Percentiles rank a stretch among this genome's conserved stretches.
phyloP scores from a whole-genome alignment of 2,888 invertebrate genomes.

The Allophyes oxyacanthae region DNA sequence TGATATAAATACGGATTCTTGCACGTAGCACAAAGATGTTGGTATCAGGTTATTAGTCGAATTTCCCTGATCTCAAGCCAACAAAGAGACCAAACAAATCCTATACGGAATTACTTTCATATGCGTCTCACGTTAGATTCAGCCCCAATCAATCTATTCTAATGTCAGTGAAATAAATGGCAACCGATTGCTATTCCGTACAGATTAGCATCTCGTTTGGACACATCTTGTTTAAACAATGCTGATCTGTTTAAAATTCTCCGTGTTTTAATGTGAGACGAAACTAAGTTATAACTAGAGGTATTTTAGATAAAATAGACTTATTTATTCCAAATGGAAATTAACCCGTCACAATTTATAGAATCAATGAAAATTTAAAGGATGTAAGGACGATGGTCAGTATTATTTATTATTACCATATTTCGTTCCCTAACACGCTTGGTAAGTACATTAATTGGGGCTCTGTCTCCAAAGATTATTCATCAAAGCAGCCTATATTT shows the following conservation, averaged over 20 bases:
- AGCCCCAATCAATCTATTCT: conserved; percentile 40
- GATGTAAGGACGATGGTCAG: no score
- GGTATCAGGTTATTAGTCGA: conserved; percentile 1
- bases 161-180: conserved; percentile 47
- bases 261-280: conserved; percentile 3
- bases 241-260: conserved; percentile 27
- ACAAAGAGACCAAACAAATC: conserved; percentile 13
- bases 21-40: neutral
- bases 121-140: conserved; percentile 41
- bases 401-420: no score
- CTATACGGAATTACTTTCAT: conserved; percentile 37
- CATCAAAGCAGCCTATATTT: no score
- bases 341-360: no score
- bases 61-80: conserved; percentile 39
- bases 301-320: neutral
- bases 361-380: no score
- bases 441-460: no score
- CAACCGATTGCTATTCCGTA: conserved; percentile 42
- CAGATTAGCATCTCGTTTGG: conserved; percentile 26
- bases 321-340: no score
- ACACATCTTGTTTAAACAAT: conserved; percentile 38
- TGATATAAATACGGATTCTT: neutral
- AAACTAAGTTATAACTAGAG: conserved; percentile 18
- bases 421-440: no score
- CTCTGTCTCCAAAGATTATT: no score